Base-by-base conservation (phyloP, 1,140 invertebrate genomes). In the Heliconius himera region DNA sequence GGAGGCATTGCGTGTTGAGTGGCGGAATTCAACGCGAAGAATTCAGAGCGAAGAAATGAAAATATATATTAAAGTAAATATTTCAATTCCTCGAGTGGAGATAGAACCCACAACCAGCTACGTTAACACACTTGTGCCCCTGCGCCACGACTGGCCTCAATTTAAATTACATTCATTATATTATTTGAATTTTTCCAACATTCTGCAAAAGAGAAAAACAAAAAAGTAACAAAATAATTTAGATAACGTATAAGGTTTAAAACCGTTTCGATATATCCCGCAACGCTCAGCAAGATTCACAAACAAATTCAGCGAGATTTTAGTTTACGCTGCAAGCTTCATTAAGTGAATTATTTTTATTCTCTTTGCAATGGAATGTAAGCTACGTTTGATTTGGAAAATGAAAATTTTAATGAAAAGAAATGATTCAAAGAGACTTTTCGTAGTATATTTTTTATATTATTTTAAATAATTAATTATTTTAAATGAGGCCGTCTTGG, bases 291-390 rank as follows among this genome's bases (percentile, higher is more conserved):
- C 70, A 41, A 72, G 70, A 72, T 41, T 72, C 70, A 38, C 70
- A 72, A 72, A 76, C 66, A 70, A 76, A 76, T 76, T 49, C 60
- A 76, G 16, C 66, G 49, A 70, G 36, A 56, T 76, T 76, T 76
- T 70, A 70, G 75, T 76, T 29, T 41, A 29, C 75, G 66, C 36
- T 76, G 75, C 22, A 8, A 70, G 60, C 38, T 76, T 76, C 75
- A 66, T 76, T 76, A 70, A 76, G 75, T 70, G 41, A 76, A 76
- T 70, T 70, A 70, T 76, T 76, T 76, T 70, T 60, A 41, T 70
- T 70, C 75, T 22, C 11, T 76, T 70, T 70, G 26, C 36, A 70
- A n/a, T 70, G 66, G n/a, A 76, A 66, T 76, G 66, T 76, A 76
- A 70, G 60, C 75, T 49, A 38, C 54, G 60, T 75, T 76, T 70